Conservation (phyloP, 2,888 invertebrate species). For the Ariolimax columbianus region DNA sequence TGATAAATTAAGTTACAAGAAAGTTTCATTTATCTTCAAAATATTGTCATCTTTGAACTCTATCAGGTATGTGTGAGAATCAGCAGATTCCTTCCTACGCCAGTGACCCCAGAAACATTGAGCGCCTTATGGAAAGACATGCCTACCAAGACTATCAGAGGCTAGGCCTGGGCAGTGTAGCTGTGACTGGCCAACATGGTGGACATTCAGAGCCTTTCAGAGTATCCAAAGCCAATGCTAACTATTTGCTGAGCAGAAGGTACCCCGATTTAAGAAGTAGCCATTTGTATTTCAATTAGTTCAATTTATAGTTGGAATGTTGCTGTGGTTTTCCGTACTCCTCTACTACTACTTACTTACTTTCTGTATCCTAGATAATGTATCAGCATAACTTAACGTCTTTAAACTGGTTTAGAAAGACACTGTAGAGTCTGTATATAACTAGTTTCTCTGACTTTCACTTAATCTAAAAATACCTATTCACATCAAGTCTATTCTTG, state of each 20-base stretch:
- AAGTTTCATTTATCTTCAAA: not conserved
- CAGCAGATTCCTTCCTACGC: slow-evolving; percentile 70
- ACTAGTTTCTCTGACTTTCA: too few species aligned
- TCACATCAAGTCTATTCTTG: too few species aligned
- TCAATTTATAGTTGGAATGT: too few species aligned
- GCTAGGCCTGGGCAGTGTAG: slow-evolving; percentile 82
- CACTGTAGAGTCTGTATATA: too few species aligned
- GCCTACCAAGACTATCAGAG: slow-evolving; percentile 95
- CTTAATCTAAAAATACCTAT: too few species aligned
- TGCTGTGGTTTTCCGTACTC: too few species aligned
- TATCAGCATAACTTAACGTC: too few species aligned
- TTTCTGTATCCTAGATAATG: too few species aligned
- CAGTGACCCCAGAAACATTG: slow-evolving; percentile 85
- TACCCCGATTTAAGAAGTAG: slow-evolving; percentile 57
- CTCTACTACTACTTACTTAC: too few species aligned
- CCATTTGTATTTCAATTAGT: too few species aligned
- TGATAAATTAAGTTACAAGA: not conserved
- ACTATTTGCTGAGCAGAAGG: slow-evolving; percentile 88
- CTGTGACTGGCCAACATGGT: slow-evolving; percentile 62
- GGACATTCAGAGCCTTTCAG: slow-evolving; percentile 85
- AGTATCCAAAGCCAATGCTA: slow-evolving; percentile 90
- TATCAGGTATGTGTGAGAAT: slow-evolving; percentile 75
- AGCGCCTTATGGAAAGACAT: slow-evolving; percentile 89
- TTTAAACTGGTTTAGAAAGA: too few species aligned
- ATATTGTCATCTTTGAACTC: not conserved